These are phyloP conservation scores for Petrolisthes manimaculis DNA, from an alignment of 2,888 invertebrate genomes.

Conservation along the genomic window DNA sequence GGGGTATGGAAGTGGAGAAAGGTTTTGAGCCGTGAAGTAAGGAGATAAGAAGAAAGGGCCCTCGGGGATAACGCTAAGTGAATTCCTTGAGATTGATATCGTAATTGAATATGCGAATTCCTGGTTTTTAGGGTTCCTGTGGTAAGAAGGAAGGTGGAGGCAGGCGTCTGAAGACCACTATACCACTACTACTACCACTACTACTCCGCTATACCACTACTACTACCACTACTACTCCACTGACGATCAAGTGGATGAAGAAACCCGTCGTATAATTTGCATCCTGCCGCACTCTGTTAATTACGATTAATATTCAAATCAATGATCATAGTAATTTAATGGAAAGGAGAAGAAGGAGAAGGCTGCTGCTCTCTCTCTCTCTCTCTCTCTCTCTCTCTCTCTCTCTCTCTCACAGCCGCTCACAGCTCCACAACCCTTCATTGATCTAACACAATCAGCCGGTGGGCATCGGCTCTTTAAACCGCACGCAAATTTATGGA, in stretches of 20 bases:
- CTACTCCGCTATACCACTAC: neutral
- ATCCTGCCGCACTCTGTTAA: constrained; percentile 7
- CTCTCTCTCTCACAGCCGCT: neutral
- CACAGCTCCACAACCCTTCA: neutral
- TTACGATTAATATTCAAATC: constrained; percentile 42
- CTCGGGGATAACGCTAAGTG: constrained; percentile 29
- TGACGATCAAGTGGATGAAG: neutral
- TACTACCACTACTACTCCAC: neutral
- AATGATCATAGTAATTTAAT: neutral
- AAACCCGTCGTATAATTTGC: constrained; percentile 18
- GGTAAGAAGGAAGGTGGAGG: neutral
- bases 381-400: neutral
- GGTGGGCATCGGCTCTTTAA: constrained; percentile 27
- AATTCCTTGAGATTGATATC: constrained; percentile 47
- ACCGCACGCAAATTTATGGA: constrained; percentile 51
- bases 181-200: too few relatives aligned
- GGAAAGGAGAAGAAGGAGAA: neutral
- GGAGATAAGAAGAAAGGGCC: neutral
- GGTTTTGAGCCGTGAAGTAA: neutral
- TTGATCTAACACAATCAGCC: constrained; percentile 35
- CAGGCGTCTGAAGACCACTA: neutral
- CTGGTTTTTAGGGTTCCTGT: neutral
- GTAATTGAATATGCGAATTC: constrained; percentile 44
- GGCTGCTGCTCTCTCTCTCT: neutral
- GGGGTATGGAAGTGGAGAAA: neutral